Conservation (phyloP, 92 coral and sea anemone species). For the Epizoanthus ramosus region DNA sequence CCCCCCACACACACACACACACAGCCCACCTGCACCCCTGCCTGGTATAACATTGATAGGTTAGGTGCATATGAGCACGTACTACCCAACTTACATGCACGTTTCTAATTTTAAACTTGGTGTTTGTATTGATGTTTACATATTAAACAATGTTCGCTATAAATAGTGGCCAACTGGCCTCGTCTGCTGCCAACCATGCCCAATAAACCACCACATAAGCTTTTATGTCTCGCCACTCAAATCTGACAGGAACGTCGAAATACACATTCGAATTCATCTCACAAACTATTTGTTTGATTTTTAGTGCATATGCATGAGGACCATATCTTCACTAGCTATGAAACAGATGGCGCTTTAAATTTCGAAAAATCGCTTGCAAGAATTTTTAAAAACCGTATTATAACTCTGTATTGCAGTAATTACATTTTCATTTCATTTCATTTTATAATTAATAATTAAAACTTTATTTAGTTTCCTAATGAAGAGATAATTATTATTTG, state of each 20-base stretch:
- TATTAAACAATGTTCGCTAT: not conserved
- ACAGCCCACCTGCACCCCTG: too few relatives aligned
- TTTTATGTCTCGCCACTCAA: not conserved
- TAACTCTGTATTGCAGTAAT: not conserved
- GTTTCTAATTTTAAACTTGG: not conserved
- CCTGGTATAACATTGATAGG: too few relatives aligned
- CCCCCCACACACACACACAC: too few relatives aligned
- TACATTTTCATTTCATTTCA: not conserved
- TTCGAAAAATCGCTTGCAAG: not conserved
- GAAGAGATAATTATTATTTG: not conserved
- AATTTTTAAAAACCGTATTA: not conserved
- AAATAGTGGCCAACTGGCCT: not conserved
- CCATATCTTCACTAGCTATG: not conserved
- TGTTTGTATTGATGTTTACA: not conserved
- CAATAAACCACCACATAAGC: not conserved
- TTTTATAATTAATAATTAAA: not conserved
- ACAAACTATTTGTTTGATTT: not conserved
- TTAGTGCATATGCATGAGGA: not conserved
- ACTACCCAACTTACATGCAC: too few relatives aligned
- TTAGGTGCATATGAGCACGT: too few relatives aligned
- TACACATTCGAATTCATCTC: too few relatives aligned
- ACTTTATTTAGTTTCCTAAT: not conserved
- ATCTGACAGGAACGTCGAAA: not conserved
- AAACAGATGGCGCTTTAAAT: not conserved
- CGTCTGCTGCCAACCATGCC: not conserved